Evolutionary conservation across 2,888 invertebrate genomes (phyloP), one percentile per base, ranked within the genome.

Genomic region (Scrobipalpa costella): DNA sequence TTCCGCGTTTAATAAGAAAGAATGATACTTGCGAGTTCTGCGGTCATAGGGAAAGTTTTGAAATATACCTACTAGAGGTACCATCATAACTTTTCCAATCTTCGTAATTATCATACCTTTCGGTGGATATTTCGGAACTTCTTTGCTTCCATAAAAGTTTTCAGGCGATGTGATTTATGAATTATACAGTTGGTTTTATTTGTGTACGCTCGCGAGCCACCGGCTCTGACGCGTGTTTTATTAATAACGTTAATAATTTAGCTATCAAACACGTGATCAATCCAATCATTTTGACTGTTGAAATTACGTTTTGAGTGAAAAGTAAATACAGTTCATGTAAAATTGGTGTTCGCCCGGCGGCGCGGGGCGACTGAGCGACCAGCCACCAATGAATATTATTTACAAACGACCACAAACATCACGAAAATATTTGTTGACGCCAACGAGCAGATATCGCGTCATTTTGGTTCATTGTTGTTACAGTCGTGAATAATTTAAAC

Each of bases 371-470:
- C 15, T 47, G 58, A 34, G 36, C 52, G 36, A 44, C 59, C 11
- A 34, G 11, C n/a, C 13, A 33, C 21, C 65, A 50, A 61, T 57
- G 63, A 61, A 61, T 63, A 81, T 81, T 85, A 82, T 85, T 85
- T 85, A 82, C 82, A 80, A 85, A 86, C 85, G 78, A 82, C 73
- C 74, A 69, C 79, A 82, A 85, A 78, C 80, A 83, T 86, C 84
- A 83, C 78, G 74, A 73, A 74, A 78, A 77, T 80, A 73, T 82
- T 84, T 83, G 81, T 79, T 79, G 78, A 78, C 77, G 74, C 74
- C 68, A 73, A 70, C 75, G 71, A 69, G 73, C 73, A 75, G 74
- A 80, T 77, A 73, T 71, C 66, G 13, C 50, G 27, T n/a, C 57
- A 61, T 57, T 57, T 60, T 36, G 36, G 34, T 52, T 47, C 60